phyloP scores from a whole-genome alignment of 30 jellyfish, hydroid and myxozoan species.

The Aurelia sp. region DNA sequence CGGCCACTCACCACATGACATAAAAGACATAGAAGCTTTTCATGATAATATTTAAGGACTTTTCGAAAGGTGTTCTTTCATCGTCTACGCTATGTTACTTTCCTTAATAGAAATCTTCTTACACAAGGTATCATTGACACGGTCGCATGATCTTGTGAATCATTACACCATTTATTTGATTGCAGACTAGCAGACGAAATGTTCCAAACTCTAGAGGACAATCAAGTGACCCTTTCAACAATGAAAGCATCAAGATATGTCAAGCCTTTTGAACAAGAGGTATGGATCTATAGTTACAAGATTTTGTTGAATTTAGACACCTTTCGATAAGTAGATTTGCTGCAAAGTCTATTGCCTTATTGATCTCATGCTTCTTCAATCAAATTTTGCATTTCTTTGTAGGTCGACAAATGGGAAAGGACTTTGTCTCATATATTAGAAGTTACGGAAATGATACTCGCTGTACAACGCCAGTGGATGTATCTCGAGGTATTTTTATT shows the following conservation, averaged over 20 bases:
- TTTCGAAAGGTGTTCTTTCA: too few relatives aligned
- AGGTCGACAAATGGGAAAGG: constrained; percentile 99
- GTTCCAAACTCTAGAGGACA: constrained; percentile 97
- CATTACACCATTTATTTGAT: not conserved
- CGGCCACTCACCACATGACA: too few relatives aligned
- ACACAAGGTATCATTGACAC: too few relatives aligned
- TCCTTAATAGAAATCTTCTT: too few relatives aligned
- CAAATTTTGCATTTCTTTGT: not conserved
- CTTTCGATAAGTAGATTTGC: too few relatives aligned
- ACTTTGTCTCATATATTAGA: constrained; percentile 93
- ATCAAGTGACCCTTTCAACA: constrained; percentile 96
- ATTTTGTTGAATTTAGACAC: too few relatives aligned
- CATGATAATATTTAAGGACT: too few relatives aligned
- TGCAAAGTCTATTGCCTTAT: too few relatives aligned
- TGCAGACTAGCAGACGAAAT: constrained; percentile 87
- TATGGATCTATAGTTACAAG: not conserved
- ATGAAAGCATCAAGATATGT: constrained; percentile 98
- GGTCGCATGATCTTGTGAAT: too few relatives aligned
- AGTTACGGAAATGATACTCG: constrained; percentile 90
- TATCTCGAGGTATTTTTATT: constrained; percentile 85
- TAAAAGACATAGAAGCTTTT: too few relatives aligned
- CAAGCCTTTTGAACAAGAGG: constrained; percentile 98
- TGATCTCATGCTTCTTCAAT: not conserved
- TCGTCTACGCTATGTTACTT: too few relatives aligned
- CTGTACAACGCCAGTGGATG: constrained; percentile 99